phyloP scores from a whole-genome alignment of 1,140 invertebrate genomes.

The Cydia strobilella region DNA sequence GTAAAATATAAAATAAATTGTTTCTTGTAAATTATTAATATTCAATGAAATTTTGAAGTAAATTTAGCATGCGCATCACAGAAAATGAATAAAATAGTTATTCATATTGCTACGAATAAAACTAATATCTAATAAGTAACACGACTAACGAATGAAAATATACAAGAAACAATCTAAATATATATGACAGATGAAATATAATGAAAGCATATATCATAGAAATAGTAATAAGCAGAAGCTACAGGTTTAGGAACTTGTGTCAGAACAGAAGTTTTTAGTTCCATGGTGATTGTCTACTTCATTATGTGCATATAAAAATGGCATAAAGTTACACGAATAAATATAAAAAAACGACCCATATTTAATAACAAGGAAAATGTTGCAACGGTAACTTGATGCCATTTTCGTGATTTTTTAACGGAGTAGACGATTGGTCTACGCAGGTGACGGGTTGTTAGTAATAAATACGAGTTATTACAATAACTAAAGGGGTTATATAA shows the following conservation, averaged over 20 bases:
- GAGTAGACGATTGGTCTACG: background rate
- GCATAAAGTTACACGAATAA: background rate
- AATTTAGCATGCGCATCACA: background rate
- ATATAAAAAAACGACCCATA: too few species aligned
- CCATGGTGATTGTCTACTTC: conserved; percentile 23
- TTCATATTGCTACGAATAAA: background rate
- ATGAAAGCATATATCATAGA: conserved; percentile 28
- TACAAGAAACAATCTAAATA: conserved; percentile 29
- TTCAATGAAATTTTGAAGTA: conserved; percentile 31
- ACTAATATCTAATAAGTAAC: background rate
- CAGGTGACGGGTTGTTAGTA: background rate
- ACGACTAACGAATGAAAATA: background rate
- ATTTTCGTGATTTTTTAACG: background rate
- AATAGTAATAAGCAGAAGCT: conserved; percentile 30
- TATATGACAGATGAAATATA: conserved; percentile 25
- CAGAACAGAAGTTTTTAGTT: background rate
- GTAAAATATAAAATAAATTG: conserved; percentile 52
- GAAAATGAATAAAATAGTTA: conserved; percentile 5
- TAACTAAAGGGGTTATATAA: background rate
- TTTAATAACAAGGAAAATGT: too few species aligned
- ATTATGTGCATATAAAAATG: conserved; percentile 8
- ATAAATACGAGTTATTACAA: background rate
- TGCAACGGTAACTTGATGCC: background rate
- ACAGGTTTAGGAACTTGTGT: background rate
- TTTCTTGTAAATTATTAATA: conserved; percentile 44